These are phyloP conservation scores for Zaprionus lachaisei DNA, from an alignment of 1,140 invertebrate species.

Conservation along the genomic window DNA sequence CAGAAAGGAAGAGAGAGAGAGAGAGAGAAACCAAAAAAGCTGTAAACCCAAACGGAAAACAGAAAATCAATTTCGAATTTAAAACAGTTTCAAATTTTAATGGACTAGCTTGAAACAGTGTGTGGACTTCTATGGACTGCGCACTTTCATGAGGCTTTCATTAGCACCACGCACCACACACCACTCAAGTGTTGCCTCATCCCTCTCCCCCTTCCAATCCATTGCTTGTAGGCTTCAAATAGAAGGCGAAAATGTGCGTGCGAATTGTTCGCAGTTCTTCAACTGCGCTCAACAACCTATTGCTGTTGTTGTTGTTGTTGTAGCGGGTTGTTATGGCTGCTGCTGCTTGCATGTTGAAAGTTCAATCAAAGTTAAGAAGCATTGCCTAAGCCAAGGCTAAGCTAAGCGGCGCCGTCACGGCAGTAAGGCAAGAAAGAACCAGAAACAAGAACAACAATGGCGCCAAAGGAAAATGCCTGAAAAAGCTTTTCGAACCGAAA, in stretches of 20 bases:
- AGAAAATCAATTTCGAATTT: constrained; percentile 51
- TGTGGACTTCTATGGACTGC: constrained; percentile 31
- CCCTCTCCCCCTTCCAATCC: background rate
- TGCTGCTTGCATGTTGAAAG: constrained; percentile 73
- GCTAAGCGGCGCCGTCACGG: constrained; percentile 47
- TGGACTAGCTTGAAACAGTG: constrained; percentile 30
- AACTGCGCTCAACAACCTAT: constrained; percentile 55
- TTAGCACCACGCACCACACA: constrained; percentile 32
- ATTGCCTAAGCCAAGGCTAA: constrained; percentile 66
- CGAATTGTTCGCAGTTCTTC: constrained; percentile 59
- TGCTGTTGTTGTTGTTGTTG: constrained; percentile 60
- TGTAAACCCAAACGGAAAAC: background rate
- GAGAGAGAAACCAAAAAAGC: background rate
- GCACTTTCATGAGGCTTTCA: constrained; percentile 44
- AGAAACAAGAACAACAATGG: background rate
- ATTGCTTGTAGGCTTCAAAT: constrained; percentile 22
- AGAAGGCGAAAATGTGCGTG: constrained; percentile 64
- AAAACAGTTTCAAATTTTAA: constrained; percentile 47
- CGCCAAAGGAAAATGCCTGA: constrained; percentile 1
- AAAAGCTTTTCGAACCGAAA: background rate
- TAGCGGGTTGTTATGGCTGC: constrained; percentile 31
- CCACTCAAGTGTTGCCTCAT: constrained; percentile 13
- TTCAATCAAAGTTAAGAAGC: constrained; percentile 81
- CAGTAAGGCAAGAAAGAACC: constrained; percentile 1
- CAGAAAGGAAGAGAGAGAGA: background rate